Percentiles rank a stretch among this genome's conserved stretches.
Evolutionary conservation across 1,140 invertebrate species (phyloP).

Genomic region (Drosophila navojoa): DNA sequence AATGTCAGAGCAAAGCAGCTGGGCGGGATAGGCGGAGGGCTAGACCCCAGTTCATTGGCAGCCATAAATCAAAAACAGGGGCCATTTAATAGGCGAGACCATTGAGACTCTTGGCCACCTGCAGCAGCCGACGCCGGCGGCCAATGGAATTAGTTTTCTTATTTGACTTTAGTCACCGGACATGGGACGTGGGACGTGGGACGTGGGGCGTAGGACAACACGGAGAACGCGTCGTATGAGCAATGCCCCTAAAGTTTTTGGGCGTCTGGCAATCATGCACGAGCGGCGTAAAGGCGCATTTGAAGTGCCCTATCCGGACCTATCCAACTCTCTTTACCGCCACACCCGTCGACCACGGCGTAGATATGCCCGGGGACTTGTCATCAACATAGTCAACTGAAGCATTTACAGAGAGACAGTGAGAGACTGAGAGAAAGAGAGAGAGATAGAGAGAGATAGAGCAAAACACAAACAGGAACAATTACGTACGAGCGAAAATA

Average conservation of each 20-base stretch:
- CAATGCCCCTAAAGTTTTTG: constrained; percentile 33
- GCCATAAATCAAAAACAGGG: constrained; percentile 76
- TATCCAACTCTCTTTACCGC: constrained; percentile 1
- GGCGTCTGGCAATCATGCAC: constrained; percentile 64
- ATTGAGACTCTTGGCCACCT: constrained; percentile 31
- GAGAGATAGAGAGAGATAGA: too few relatives aligned
- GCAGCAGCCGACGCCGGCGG: constrained; percentile 48
- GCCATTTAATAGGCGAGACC: constrained; percentile 41
- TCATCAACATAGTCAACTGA: constrained; percentile 50
- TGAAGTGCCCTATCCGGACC: constrained; percentile 35
- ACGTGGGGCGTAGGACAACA: constrained; percentile 5
- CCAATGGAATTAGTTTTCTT: constrained; percentile 74
- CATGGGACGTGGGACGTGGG: constrained; percentile 3
- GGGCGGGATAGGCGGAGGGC: too few relatives aligned
- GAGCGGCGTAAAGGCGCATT: constrained; percentile 64
- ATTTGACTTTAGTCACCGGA: constrained; percentile 69
- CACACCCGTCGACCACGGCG: constrained; percentile 4
- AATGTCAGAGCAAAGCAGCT: constrained; percentile 32
- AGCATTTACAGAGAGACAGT: neutral
- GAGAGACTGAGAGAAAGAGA: too few relatives aligned
- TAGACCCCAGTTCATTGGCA: constrained; percentile 63
- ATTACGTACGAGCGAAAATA: constrained; percentile 59
- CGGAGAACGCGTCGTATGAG: constrained; percentile 34
- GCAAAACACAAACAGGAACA: constrained; percentile 54
- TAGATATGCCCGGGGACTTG: constrained; percentile 44